Evolutionary conservation across 2,888 invertebrate species (phyloP).

Genomic region (Stenchaetothrips biformis): DNA sequence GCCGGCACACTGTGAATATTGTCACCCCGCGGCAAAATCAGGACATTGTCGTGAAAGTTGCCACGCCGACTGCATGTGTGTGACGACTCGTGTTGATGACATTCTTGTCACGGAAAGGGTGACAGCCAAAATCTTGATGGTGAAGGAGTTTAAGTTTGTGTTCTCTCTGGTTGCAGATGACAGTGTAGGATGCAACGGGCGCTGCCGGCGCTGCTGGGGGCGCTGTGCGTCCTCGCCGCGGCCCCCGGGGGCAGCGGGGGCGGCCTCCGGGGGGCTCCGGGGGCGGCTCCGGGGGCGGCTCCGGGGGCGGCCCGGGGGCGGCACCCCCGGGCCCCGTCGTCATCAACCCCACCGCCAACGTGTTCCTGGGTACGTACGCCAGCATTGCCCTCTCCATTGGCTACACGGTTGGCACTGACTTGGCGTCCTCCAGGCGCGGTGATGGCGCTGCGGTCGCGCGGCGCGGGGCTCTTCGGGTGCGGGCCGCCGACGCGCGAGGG

Average conservation of each 20-base stretch:
- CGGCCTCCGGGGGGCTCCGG: neutral
- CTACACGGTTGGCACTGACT: too few species aligned
- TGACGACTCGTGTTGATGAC: too few species aligned
- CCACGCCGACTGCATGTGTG: too few species aligned
- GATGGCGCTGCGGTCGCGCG: conserved; percentile 12
- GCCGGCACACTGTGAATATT: too few species aligned
- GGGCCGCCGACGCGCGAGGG: neutral
- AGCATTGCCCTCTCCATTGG: too few species aligned
- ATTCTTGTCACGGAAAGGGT: too few species aligned
- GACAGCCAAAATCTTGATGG: too few species aligned
- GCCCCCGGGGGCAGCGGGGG: neutral
- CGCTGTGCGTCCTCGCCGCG: neutral
- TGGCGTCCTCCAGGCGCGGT: neutral
- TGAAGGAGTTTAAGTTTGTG: too few species aligned
- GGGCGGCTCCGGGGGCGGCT: neutral
- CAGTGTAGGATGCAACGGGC: neutral
- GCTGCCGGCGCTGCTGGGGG: neutral
- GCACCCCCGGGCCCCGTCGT: neutral
- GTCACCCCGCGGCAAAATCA: too few species aligned
- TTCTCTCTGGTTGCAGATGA: conserved; percentile 5
- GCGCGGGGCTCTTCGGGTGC: conserved; percentile 4
- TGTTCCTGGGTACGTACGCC: neutral
- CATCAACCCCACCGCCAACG: neutral
- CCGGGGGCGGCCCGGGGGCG: neutral
- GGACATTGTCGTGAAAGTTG: too few species aligned